phyloP scores from a whole-genome alignment of 2,113 vertebrate genomes.

The Bujurquina vittata region DNA sequence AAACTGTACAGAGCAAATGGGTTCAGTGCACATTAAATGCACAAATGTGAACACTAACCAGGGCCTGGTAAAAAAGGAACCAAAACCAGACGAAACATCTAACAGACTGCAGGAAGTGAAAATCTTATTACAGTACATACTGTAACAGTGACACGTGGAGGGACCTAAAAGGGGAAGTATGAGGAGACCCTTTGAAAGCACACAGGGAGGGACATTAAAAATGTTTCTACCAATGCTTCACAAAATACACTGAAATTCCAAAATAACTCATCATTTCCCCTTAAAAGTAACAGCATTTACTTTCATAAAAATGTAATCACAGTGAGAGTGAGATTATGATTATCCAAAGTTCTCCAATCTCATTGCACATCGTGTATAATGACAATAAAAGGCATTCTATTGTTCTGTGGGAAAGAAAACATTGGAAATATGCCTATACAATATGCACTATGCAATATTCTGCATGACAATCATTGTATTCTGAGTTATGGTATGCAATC shows the following conservation, averaged over 20 bases:
- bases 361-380: no score
- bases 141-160: not conserved
- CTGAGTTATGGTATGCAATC: not conserved
- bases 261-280: not conserved
- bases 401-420: not conserved
- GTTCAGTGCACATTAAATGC: conserved; percentile 1
- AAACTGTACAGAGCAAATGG: not conserved
- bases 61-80: not conserved
- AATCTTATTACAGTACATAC: not conserved
- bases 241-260: conserved; percentile 16
- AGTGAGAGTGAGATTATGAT: not conserved
- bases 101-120: not conserved
- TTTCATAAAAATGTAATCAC: conserved; percentile 24
- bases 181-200: conserved; percentile 12
- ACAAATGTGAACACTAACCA: not conserved
- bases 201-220: not conserved
- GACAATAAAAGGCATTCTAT: no score
- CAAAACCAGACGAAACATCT: not conserved
- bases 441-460: not conserved
- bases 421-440: not conserved
- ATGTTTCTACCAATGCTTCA: not conserved
- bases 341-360: no score
- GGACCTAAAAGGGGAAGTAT: conserved; percentile 21
- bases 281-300: conserved; percentile 28
- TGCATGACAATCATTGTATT: not conserved